Evolutionary conservation across 2,113 vertebrate genomes (phyloP), one percentile per base, ranked within the genome.

Genomic region (Mus pahari): DNA sequence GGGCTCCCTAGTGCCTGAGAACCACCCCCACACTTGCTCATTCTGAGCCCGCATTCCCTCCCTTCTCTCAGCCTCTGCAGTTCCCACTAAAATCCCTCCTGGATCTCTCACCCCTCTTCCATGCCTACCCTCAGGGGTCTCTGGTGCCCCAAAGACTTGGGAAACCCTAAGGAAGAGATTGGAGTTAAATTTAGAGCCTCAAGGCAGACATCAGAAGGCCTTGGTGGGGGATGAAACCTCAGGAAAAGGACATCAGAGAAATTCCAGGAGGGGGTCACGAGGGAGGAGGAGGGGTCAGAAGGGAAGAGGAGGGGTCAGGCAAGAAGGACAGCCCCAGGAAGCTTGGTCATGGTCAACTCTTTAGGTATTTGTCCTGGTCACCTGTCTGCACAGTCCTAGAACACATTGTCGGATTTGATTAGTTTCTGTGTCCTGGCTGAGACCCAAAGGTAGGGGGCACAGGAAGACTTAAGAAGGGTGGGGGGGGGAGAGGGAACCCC

Each of bases 381-480:
- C 16, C 55, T 86, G 77, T 92, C 33, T 36, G 3, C 92, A 74
- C 19, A 66, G 97, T 50, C 13, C 66, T 73, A 74, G 20, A 92
- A 77, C 10, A 0, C 66, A 24, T 64, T 3, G 2, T 2, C 1
- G 94, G 96, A 94, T 55, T 91, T 77, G 92, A 97, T 97, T 90
- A 45, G 78, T 79, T 62, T 83, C 92, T 1, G 95, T 92, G 94
- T 92, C 90, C 95, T 50, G 13, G 96, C 70, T 97, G 96, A 94
- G 55, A 19, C 89, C 89, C 93, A 79, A 50, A 39, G 77, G 53
- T 75, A 70, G 19, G 0, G 0, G 74, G 12, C 7, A 11, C 2
- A n/a, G 50, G 55, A 64, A 81, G 88, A 45, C 48, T 26, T 39
- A 39, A 39, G 60, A 33, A 2, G 7, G 1, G 16, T 1, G 1